phyloP scores from a whole-genome alignment of 2,797 vertebrate species.

The Artibeus jamaicensis region DNA sequence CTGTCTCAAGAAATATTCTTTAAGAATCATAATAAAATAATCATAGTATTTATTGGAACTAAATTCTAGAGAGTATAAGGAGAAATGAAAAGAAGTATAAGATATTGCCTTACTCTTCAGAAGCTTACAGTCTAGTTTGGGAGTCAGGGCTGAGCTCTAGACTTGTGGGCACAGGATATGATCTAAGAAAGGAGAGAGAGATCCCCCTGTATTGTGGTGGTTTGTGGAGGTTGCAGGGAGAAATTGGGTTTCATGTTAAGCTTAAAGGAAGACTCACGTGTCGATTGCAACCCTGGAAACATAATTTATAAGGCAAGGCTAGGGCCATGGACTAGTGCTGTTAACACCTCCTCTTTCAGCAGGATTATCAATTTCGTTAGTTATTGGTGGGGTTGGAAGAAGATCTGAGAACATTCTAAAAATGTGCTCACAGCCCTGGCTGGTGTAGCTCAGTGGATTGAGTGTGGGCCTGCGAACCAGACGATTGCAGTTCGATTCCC shows the following conservation, averaged over 20 bases:
- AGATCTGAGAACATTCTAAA: background rate
- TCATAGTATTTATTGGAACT: background rate
- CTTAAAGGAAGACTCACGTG: background rate
- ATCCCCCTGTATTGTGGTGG: background rate
- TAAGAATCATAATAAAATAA: background rate
- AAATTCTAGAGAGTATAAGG: background rate
- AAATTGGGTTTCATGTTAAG: background rate
- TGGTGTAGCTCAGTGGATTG: too few relatives aligned
- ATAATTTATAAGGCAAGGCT: background rate
- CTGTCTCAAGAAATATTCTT: background rate
- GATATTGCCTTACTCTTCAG: background rate
- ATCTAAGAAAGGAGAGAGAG: background rate
- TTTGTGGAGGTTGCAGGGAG: background rate
- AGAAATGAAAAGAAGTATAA: background rate
- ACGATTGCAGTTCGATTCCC: too few relatives aligned
- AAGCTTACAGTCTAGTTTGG: background rate
- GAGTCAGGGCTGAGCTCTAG: background rate
- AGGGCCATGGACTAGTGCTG: background rate
- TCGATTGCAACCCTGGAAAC: background rate
- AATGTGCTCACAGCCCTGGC: background rate
- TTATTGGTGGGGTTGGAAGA: background rate
- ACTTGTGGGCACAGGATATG: background rate
- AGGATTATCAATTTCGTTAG: background rate
- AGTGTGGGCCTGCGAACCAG: too few relatives aligned
- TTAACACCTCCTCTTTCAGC: background rate